These are phyloP conservation scores for Rhodeus uyekii DNA, from an alignment of 2,797 vertebrate genomes.

Conservation along the genomic window DNA sequence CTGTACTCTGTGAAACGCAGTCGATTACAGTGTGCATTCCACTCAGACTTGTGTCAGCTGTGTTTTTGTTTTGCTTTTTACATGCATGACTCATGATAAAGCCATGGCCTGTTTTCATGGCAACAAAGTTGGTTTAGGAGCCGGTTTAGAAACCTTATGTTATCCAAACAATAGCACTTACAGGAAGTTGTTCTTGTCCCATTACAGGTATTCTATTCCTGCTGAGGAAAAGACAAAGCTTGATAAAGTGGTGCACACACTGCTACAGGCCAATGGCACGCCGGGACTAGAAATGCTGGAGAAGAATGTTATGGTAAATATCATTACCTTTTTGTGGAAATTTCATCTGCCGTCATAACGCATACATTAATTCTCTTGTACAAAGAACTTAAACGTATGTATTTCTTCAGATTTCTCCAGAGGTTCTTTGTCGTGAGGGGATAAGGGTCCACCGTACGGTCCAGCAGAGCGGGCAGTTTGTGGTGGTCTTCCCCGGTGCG, in stretches of 20 bases:
- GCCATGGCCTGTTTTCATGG: constrained; percentile 34
- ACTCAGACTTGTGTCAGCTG: background rate
- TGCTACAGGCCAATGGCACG: constrained; percentile 98
- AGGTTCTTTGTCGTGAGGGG: constrained; percentile 94
- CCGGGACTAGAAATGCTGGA: constrained; percentile 99
- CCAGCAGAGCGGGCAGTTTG: constrained; percentile 96
- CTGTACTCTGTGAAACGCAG: background rate
- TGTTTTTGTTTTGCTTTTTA: background rate
- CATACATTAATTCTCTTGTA: background rate
- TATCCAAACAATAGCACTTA: constrained; percentile 18
- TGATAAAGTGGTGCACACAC: constrained; percentile 97
- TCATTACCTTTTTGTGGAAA: background rate
- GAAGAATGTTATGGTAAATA: constrained; percentile 95
- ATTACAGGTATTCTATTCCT: constrained; percentile 97
- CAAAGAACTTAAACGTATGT: background rate
- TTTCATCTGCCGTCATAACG: background rate
- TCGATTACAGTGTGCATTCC: background rate
- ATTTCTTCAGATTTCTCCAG: constrained; percentile 89
- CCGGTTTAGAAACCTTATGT: background rate
- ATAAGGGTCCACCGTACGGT: constrained; percentile 96
- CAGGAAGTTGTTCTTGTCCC: background rate
- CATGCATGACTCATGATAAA: constrained; percentile 46
- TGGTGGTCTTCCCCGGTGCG: constrained; percentile 97
- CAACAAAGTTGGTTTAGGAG: constrained; percentile 31
- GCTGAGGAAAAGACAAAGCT: constrained; percentile 98